Base-by-base conservation (phyloP, 1,140 invertebrate species). In the Brachionus rotundiformis region DNA sequence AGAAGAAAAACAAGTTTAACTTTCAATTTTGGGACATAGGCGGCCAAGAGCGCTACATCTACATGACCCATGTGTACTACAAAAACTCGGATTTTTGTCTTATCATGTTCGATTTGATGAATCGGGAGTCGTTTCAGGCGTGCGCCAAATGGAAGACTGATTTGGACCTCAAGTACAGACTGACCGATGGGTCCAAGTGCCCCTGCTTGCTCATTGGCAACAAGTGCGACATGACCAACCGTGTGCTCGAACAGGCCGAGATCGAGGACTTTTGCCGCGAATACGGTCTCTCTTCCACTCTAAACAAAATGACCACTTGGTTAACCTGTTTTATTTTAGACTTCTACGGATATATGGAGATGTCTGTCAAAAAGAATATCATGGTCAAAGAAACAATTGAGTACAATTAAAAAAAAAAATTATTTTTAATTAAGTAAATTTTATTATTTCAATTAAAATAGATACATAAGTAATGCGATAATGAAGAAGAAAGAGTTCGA, bases 21-120 rank as follows among this genome's bases (percentile, higher is more conserved):
- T 63, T 79, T 33, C 76, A 79, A 59, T 79, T 79, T 39, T 79
- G 76, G 76, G 76, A 79, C 47, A 79, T 79, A 59, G 76, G 76
- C 36, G 76, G 76, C 25, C 76, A 79, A 79, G 76, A 79, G 47
- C 76, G 76, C 29, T 79, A 79, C 47, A 79, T 79, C 13, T 63
- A 79, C 59, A 54, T 79, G 76, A 79, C 76, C 4, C 76, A 79
- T 63, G 76, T 79, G 31, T 79, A 79, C 25, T 79, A 79, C 47
- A 79, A 79, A 63, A 79, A 79, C 29, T 54, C 76, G 4, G 76
- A 79, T 16, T 79, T 79, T 79, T 79, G 76, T 79, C 47, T 79
- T 7, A 39, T 79, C n/a, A 63, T 79, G 76, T 79, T 79, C 33
- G 76, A 79, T 79, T 63, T 79, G 27, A 79, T 63, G 47, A 79